Base-by-base conservation (phyloP, 2,113 vertebrate species). In the Proteles cristata region DNA sequence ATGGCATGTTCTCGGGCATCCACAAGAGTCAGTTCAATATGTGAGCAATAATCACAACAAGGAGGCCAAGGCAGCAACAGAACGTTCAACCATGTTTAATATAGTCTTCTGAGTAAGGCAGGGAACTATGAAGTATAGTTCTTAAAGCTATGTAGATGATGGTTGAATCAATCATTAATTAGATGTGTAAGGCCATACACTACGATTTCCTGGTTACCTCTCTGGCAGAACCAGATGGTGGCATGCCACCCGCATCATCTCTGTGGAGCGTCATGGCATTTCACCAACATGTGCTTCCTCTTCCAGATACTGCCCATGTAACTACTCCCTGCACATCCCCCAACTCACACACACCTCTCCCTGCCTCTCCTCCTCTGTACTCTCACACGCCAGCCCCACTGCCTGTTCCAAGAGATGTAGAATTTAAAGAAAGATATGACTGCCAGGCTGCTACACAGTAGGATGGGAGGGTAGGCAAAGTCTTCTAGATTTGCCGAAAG, bases 261-360 rank as follows among this genome's bases (percentile, higher is more conserved):
- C 89, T 14, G 11, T 9, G 5, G 4, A 1, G 1, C 0, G 0
- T 28, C 17, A 0, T 5, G 26, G n/a, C 1, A 0, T 33, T 74
- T 74, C 17, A 16, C 11, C 16, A 6, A 7, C 4, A 0, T 0
- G 12, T 1, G 11, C 19, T 85, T 76, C 88, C 26, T 81, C 83
- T 65, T n/a, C 61, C 86, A 77, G 65, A n/a, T 48, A 8, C 1
- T 39, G 45, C 15, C 48, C 17, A 23, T 2, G 6, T 11, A 6
- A 76, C 58, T 19, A n/a, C 66, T 43, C 16, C 12, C n/a, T 11
- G 12, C 55, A 16, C 25, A 9, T 21, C 5, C 17, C 50, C 66
- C 31, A 1, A 2, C 26, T 68, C 48, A n/a, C 4, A 4, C 26
- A 61, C 69, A 17, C 33, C 84, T 28, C 19, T 58, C 26, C 48